These are phyloP conservation scores for Colossoma macropomum DNA, from an alignment of 2,113 vertebrate genomes.

Conservation along the genomic window DNA sequence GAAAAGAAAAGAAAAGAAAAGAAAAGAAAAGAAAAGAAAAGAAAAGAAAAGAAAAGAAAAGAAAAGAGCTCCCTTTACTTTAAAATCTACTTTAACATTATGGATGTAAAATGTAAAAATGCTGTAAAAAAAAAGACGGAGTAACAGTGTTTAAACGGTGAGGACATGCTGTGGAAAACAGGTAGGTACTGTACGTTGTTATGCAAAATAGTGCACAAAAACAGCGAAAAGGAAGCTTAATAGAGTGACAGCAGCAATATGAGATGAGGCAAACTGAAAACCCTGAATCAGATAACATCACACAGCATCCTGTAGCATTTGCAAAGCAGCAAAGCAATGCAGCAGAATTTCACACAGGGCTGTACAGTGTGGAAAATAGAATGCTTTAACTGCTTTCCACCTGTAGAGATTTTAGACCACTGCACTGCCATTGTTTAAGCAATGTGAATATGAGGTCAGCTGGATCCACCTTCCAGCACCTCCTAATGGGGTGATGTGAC, in stretches of 20 bases:
- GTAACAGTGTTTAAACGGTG: too few relatives aligned
- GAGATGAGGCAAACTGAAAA: conserved; percentile 10
- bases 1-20: too few relatives aligned
- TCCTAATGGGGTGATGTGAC: neutral
- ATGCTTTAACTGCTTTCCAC: neutral
- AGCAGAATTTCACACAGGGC: neutral
- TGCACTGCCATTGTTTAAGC: conserved; percentile 1
- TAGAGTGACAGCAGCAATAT: neutral
- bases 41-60: too few relatives aligned
- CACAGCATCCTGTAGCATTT: conserved; percentile 7
- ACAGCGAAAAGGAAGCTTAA: conserved; percentile 5
- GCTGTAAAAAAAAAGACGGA: too few relatives aligned
- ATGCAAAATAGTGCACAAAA: neutral
- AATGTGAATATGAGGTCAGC: neutral
- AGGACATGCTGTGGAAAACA: too few relatives aligned
- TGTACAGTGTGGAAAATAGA: neutral
- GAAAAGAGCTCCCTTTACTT: too few relatives aligned
- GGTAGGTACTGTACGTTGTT: neutral
- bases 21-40: too few relatives aligned
- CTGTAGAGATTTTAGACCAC: neutral
- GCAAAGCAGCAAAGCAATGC: conserved; percentile 6
- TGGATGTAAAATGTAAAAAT: too few relatives aligned
- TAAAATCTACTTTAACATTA: too few relatives aligned
- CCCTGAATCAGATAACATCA: conserved; percentile 30
- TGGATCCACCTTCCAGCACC: neutral